Evolutionary conservation across 92 coral and sea anemone genomes (phyloP).

Genomic region (Porites cylindrica): DNA sequence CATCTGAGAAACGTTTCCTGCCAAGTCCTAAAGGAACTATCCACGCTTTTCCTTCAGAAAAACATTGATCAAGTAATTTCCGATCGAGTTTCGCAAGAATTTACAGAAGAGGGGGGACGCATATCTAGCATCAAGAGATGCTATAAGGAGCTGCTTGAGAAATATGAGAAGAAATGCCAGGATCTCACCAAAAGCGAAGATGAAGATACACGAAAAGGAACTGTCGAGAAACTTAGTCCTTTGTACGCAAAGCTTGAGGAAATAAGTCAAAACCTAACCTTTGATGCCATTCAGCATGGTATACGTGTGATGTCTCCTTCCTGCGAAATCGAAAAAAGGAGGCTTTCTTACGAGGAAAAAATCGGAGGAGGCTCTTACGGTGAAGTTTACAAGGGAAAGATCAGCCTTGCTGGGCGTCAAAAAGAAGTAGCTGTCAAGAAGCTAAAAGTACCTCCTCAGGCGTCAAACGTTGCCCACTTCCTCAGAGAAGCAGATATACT

Average conservation of each 20-base stretch:
- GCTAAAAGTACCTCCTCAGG: neutral
- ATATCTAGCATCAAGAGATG: neutral
- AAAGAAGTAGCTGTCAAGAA: neutral
- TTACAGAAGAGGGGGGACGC: neutral
- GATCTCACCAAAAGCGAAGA: conserved; percentile 14
- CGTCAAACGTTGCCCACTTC: neutral
- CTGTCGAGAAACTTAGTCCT: neutral
- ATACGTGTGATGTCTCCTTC: conserved; percentile 22
- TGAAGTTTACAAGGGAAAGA: neutral
- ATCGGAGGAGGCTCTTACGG: neutral
- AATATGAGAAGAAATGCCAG: conserved; percentile 9
- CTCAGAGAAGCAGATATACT: neutral
- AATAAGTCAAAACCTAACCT: neutral
- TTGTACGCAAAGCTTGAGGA: neutral
- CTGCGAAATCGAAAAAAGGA: neutral
- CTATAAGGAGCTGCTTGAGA: neutral
- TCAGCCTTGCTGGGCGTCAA: neutral
- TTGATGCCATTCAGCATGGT: conserved; percentile 20
- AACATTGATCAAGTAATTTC: neutral
- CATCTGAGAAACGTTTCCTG: neutral
- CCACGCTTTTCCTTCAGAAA: neutral
- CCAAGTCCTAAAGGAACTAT: neutral
- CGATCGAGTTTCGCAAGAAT: neutral
- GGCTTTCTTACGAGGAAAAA: neutral
- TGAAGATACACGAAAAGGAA: neutral